Evolutionary conservation across 2,113 vertebrate species (phyloP).

Genomic region (Copsychus sechellarum): DNA sequence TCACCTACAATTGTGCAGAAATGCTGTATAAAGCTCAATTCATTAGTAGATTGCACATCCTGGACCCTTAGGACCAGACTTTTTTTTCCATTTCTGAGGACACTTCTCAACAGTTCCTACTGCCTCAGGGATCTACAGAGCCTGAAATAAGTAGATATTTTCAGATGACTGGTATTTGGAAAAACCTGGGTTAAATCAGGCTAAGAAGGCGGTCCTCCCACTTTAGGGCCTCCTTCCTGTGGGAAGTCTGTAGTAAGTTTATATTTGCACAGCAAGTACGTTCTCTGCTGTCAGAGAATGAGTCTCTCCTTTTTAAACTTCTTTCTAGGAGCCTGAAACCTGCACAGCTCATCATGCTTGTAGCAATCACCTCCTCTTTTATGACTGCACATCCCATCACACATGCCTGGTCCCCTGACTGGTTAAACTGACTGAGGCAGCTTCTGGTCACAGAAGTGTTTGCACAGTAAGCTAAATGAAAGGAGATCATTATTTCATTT

Average conservation of each 20-base stretch:
- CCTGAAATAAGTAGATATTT: not conserved
- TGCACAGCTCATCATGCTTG: not conserved
- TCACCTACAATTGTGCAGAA: not conserved
- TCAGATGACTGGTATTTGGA: not conserved
- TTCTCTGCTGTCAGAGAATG: not conserved
- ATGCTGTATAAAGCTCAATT: not conserved
- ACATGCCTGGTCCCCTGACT: not conserved
- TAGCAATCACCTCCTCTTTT: not conserved
- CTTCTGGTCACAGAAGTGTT: slow-evolving; percentile 32
- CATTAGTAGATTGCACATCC: not conserved
- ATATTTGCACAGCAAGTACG: not conserved
- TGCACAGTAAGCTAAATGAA: slow-evolving; percentile 53
- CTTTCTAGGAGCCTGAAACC: not conserved
- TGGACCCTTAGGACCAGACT: not conserved
- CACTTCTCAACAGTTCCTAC: not conserved
- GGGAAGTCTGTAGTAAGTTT: slow-evolving; percentile 35
- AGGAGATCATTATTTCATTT: slow-evolving; percentile 67
- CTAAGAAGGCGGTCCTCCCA: not conserved
- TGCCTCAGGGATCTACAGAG: not conserved
- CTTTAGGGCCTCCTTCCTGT: slow-evolving; percentile 2
- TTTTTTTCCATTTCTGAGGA: not conserved
- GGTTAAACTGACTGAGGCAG: slow-evolving; percentile 42
- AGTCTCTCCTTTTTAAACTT: not conserved
- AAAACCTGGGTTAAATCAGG: slow-evolving; percentile 16
- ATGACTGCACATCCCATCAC: not conserved